Percentiles rank a stretch among this genome's conserved stretches.
Conservation (phyloP, 2,888 invertebrate species). For the Platycheirus albimanus region DNA sequence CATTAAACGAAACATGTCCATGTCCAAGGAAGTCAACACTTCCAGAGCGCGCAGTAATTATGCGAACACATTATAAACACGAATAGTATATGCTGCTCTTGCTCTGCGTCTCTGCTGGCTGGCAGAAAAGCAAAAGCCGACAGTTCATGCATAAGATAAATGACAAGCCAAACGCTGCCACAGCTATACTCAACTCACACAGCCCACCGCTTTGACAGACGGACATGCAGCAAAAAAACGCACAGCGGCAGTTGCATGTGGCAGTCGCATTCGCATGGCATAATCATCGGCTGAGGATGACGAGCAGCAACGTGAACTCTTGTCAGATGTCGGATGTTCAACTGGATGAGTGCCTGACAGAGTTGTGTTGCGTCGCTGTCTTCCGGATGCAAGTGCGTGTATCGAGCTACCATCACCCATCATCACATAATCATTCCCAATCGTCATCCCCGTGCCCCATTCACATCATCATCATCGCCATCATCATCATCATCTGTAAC, state of each 20-base stretch:
- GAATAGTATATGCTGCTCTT: slow-evolving; percentile 17
- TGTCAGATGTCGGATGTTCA: slow-evolving; percentile 69
- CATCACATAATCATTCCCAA: slow-evolving; percentile 69
- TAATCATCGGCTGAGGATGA: slow-evolving; percentile 43
- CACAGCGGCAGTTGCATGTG: slow-evolving; percentile 35
- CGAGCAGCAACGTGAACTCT: slow-evolving; percentile 51
- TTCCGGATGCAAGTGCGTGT: slow-evolving; percentile 71
- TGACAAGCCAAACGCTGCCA: slow-evolving; percentile 54
- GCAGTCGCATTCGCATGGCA: slow-evolving; percentile 40
- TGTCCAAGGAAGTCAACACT: slow-evolving; percentile 62
- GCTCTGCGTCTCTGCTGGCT: no score
- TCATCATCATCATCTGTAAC: no score
- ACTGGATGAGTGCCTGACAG: slow-evolving; percentile 69
- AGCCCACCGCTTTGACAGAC: slow-evolving; percentile 55
- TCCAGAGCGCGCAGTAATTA: slow-evolving; percentile 56
- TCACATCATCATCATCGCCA: no score
- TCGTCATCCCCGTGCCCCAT: slow-evolving; percentile 44
- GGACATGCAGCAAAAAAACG: slow-evolving; percentile 39
- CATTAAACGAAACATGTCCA: slow-evolving; percentile 72
- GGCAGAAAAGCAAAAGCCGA: slow-evolving; percentile 33
- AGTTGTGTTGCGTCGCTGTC: slow-evolving; percentile 55
- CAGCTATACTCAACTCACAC: no score
- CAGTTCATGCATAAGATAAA: slow-evolving; percentile 65
- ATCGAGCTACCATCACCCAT: slow-evolving; percentile 58
- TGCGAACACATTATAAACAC: slow-evolving; percentile 67